phyloP scores from a whole-genome alignment of 2,888 invertebrate species.

The Linyphia triangularis region DNA sequence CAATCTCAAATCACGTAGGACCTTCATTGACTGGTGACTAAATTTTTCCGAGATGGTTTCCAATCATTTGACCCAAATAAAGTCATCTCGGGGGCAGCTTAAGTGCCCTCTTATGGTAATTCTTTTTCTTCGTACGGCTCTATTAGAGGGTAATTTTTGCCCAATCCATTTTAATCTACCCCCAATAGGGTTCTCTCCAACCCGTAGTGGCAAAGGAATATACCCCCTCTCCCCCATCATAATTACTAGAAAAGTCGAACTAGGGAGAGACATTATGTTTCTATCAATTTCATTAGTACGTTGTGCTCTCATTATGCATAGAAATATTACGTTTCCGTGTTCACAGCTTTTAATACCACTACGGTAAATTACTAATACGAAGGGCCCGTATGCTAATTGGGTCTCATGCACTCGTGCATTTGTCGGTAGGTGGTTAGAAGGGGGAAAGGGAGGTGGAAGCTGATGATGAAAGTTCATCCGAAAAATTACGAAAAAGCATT shows the following conservation, averaged over 20 bases:
- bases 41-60: slow-evolving; percentile 4
- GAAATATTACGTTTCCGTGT: slow-evolving; percentile 72
- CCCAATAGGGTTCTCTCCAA: slow-evolving; percentile 19
- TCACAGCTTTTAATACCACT: slow-evolving; percentile 75
- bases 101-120: slow-evolving; percentile 69
- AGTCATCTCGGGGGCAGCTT: slow-evolving; percentile 54
- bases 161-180: slow-evolving; percentile 70
- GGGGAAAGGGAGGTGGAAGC: neutral
- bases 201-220: slow-evolving; percentile 34
- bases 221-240: slow-evolving; percentile 59
- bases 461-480: slow-evolving; percentile 66
- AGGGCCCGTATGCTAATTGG: slow-evolving; percentile 64
- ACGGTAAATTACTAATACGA: slow-evolving; percentile 72
- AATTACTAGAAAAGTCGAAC: slow-evolving; percentile 54
- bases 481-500: slow-evolving; percentile 74
- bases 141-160: slow-evolving; percentile 73
- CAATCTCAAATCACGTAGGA: slow-evolving; percentile 13
- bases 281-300: slow-evolving; percentile 74
- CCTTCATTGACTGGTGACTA: slow-evolving; percentile 18
- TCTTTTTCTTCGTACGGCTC: slow-evolving; percentile 65
- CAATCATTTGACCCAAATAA: slow-evolving; percentile 49
- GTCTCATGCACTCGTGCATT: slow-evolving; percentile 27
- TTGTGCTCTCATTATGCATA: slow-evolving; percentile 69
- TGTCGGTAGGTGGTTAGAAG: slow-evolving; percentile 27
- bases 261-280: slow-evolving; percentile 55